These are phyloP conservation scores for Herminia tarsipennalis DNA, from an alignment of 2,888 invertebrate genomes.

Conservation along the genomic window DNA sequence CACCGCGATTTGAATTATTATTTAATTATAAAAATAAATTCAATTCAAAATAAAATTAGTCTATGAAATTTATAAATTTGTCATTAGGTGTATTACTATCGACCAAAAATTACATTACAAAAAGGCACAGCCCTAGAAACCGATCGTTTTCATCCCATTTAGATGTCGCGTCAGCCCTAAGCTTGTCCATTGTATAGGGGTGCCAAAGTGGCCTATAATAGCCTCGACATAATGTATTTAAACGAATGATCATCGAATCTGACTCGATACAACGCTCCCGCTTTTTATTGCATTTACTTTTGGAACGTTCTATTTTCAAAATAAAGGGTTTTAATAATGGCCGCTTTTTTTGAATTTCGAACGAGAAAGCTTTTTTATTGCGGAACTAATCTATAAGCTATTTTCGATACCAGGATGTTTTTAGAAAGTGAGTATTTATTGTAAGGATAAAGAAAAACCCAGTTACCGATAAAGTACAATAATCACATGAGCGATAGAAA, in stretches of 20 bases:
- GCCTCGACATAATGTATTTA: conserved; percentile 43
- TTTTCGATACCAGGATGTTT: too few relatives aligned
- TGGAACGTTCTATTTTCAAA: conserved; percentile 30
- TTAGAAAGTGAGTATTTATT: too few relatives aligned
- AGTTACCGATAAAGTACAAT: too few relatives aligned
- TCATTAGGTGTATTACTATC: too few relatives aligned
- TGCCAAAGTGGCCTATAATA: conserved; percentile 55
- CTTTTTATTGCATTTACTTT: conserved; percentile 40
- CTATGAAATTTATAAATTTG: too few relatives aligned
- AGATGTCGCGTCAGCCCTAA: conserved; percentile 31
- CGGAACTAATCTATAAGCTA: conserved; percentile 26
- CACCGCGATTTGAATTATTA: too few relatives aligned
- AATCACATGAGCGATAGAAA: too few relatives aligned
- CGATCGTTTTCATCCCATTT: conserved; percentile 11
- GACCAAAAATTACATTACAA: background rate
- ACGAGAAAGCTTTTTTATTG: conserved; percentile 30
- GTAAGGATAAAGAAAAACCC: too few relatives aligned
- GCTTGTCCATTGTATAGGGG: conserved; percentile 36
- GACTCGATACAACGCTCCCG: conserved; percentile 34
- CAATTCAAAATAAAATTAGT: too few relatives aligned
- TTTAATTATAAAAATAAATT: too few relatives aligned
- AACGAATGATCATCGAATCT: conserved; percentile 47
- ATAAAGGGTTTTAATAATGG: conserved; percentile 35
- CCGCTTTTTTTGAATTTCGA: conserved; percentile 22
- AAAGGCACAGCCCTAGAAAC: conserved; percentile 7